Evolutionary conservation across 2,888 invertebrate species (phyloP).

Genomic region (Boloria selene): DNA sequence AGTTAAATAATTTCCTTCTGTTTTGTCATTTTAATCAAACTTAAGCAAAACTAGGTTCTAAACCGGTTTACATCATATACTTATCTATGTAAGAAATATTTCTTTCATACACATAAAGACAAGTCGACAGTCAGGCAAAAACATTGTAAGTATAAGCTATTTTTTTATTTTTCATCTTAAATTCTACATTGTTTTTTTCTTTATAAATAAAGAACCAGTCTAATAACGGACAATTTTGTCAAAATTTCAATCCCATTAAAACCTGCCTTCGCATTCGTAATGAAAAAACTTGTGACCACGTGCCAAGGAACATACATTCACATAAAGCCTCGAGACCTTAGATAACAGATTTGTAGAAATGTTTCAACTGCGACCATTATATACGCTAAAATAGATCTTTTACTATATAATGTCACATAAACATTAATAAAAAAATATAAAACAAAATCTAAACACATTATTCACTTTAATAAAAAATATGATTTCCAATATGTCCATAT

Average conservation of each 20-base stretch:
- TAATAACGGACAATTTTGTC: slow-evolving; percentile 28
- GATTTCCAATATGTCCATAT: background rate
- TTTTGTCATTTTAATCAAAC: too few species aligned
- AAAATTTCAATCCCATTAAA: slow-evolving; percentile 30
- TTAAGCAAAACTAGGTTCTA: too few species aligned
- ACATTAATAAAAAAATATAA: background rate
- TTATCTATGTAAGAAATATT: background rate
- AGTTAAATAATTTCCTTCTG: too few species aligned
- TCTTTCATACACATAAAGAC: background rate
- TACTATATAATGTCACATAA: too few species aligned
- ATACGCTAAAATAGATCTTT: background rate
- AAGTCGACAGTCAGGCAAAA: background rate
- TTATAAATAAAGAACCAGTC: slow-evolving; percentile 13
- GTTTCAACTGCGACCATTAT: background rate
- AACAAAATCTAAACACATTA: background rate
- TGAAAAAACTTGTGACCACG: slow-evolving; percentile 63
- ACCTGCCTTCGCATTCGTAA: slow-evolving; percentile 33
- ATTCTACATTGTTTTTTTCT: slow-evolving; percentile 1
- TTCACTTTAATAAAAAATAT: background rate
- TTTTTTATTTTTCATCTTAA: background rate
- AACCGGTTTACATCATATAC: too few species aligned
- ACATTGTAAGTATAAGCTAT: too few species aligned
- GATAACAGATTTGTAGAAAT: slow-evolving; percentile 19
- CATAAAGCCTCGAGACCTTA: slow-evolving; percentile 26
- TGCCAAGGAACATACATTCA: slow-evolving; percentile 59